A percentile compares a stretch with the other conserved stretches of the same genome.
phyloP scores from a whole-genome alignment of 1,140 invertebrate genomes.

The Conus betulinus region DNA sequence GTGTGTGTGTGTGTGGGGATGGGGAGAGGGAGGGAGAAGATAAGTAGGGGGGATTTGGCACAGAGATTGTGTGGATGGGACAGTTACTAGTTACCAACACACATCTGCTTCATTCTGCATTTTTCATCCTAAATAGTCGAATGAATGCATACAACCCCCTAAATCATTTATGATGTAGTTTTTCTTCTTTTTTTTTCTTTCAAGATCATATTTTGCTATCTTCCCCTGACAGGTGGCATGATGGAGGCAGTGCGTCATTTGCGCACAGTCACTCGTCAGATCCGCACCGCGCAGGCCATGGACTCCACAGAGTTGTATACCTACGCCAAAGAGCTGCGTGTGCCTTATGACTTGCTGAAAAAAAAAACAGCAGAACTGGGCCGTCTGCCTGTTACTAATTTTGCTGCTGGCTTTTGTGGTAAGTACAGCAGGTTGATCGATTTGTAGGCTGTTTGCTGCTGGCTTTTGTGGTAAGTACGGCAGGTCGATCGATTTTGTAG shows the following conservation, averaged over 20 bases:
- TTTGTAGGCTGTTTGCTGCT: slow-evolving; percentile 68
- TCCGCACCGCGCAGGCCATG: slow-evolving; percentile 57
- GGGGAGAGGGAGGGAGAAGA: no score
- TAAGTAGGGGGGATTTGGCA: no score
- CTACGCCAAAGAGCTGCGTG: slow-evolving; percentile 66
- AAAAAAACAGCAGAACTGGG: slow-evolving; percentile 66
- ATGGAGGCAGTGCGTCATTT: slow-evolving; percentile 66
- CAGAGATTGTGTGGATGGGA: no score
- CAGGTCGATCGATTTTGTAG: not conserved
- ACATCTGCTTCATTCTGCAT: no score
- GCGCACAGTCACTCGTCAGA: slow-evolving; percentile 63
- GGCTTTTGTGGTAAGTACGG: slow-evolving; percentile 63
- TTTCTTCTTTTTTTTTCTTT: no score
- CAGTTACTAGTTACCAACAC: no score
- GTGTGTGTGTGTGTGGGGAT: no score
- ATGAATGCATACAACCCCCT: no score
- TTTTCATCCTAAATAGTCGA: no score
- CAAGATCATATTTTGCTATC: no score
- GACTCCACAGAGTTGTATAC: slow-evolving; percentile 61
- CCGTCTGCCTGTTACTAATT: slow-evolving; percentile 68
- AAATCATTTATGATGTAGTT: no score
- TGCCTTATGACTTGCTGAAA: slow-evolving; percentile 62
- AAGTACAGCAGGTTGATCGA: slow-evolving; percentile 4
- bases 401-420: slow-evolving; percentile 70
- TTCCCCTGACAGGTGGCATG: slow-evolving; percentile 58